Percentiles rank a stretch among this genome's conserved stretches.
Evolutionary conservation across 2,888 invertebrate genomes (phyloP).

Genomic region (Hedychridium roseum): DNA sequence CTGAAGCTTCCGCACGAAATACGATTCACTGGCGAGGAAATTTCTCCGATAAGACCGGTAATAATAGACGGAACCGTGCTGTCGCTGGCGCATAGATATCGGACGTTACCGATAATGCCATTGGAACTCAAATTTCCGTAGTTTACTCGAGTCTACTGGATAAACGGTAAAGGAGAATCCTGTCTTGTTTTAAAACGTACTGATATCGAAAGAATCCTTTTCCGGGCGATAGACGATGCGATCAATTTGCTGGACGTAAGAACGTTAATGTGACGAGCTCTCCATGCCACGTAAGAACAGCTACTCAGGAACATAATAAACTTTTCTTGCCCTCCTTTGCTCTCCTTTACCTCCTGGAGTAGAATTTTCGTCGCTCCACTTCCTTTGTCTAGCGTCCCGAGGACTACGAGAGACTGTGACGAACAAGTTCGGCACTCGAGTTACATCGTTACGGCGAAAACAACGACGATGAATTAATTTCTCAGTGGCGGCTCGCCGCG

Average conservation of each 20-base stretch:
- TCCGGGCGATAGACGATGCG: not conserved
- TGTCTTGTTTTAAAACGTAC: too few relatives aligned
- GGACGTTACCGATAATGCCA: slow-evolving; percentile 34
- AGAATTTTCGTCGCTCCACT: slow-evolving; percentile 33
- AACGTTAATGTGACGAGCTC: slow-evolving; percentile 1
- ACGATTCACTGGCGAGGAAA: slow-evolving; percentile 9
- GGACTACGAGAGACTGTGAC: not conserved
- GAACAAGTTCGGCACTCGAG: slow-evolving; percentile 24
- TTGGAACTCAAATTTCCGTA: slow-evolving; percentile 34
- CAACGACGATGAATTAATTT: slow-evolving; percentile 24
- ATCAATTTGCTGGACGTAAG: not conserved
- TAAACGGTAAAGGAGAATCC: slow-evolving; percentile 7
- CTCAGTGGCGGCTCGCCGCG: not conserved
- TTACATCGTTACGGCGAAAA: slow-evolving; percentile 25
- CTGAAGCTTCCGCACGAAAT: too few relatives aligned
- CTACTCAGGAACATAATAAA: slow-evolving; percentile 25
- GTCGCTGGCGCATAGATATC: slow-evolving; percentile 26
- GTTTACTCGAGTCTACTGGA: slow-evolving; percentile 12
- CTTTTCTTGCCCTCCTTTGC: slow-evolving; percentile 23
- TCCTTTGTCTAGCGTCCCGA: slow-evolving; percentile 25
- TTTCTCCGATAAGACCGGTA: slow-evolving; percentile 28
- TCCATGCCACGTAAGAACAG: slow-evolving; percentile 1
- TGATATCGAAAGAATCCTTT: too few relatives aligned
- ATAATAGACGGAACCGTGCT: slow-evolving; percentile 27
- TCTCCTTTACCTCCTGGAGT: slow-evolving; percentile 12